Evolutionary conservation across 2,113 vertebrate species (phyloP), one percentile per base, ranked within the genome.

Genomic region (Ia io): DNA sequence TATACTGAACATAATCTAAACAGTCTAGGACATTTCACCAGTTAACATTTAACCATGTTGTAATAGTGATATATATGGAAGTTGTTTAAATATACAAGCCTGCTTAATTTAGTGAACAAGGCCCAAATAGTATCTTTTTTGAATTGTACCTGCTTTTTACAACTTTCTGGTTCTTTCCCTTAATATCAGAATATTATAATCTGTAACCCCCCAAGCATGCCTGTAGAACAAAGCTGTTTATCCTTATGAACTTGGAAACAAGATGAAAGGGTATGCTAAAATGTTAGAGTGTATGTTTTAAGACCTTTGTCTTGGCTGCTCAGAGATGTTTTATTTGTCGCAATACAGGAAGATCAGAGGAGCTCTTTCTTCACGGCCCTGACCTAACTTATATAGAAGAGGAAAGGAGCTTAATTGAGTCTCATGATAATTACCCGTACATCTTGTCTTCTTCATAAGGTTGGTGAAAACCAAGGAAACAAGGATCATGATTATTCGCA

Each of bases 211-310:
- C 53, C 18, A 18, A 84, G 63, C 16, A 92, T n/a, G 10, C 13
- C 56, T 59, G 9, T 94, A 30, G 35, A 96, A 83, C 84, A 84
- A 90, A 90, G 8, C 28, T 56, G 44, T 84, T 47, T 77, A 88
- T 47, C 22, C 4, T 32, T 61, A 82, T 53, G 35, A 93, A 86
- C 73, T 61, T 90, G 49, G n/a, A 92, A 63, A 87, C 10, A 92
- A 88, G 49, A 69, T 59, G 78, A 42, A 80, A 90, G 59, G 20
- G 28, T 80, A 20, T 90, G 30, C 32, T 76, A 44, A 85, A 91
- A 89, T 95, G 44, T 56, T 73, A 65, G 2, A 59, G 51, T 4
- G 76, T 77, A 13, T 67, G 49, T 49, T 84, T 73, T 53, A 56
- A 74, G 69, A 83, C 18, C 30, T 79, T 73, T 92, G 82, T 56